Evolutionary conservation across 2,113 vertebrate genomes (phyloP), one percentile per base, ranked within the genome.

Genomic region (Acrocephalus kingi): DNA sequence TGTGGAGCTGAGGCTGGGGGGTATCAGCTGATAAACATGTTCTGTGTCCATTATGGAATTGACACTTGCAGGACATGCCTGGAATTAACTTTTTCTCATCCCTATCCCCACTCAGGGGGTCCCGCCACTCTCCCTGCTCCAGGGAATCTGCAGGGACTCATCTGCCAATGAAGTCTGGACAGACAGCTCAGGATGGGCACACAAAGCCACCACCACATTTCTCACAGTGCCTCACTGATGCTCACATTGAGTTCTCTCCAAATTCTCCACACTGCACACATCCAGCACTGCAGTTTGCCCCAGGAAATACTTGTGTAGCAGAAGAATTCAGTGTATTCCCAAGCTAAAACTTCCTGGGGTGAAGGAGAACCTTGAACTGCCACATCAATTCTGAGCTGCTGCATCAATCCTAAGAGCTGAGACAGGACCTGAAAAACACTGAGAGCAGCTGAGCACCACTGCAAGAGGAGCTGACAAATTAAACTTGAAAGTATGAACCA

Each of bases 181-280:
- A 82, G 16, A 17, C 27, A 43, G 37, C 71, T 62, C 51, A 30
- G 72, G 61, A 5, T 18, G 31, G 58, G 27, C n/a, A 23, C 3
- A 0, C 28, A 15, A 19, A 79, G 51, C 28, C 43, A 25, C 20
- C 41, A 9, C 10, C 62, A 24, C 11, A 1, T 9, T 45, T 15
- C 76, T 71, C 52, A 28, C 24, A 3, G 45, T 1, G 1, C 23
- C 55, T 49, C 15, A 6, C 4, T 28, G 61, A 10, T 2, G 4
- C 59, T 61, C 21, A 41, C 58, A 18, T 3, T 2, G 49, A 62
- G 51, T 9, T 48, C 76, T 73, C 37, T 13, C 18, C 19, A 2
- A 39, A 30, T 43, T 12, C 10, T 31, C 37, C 52, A 11, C 1
- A 0, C 45, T 54, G 35, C 31, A 27, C 39, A 21, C 1, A 30